Conservation (phyloP, 1,140 invertebrate species). For the Drosophila kanapiae region DNA sequence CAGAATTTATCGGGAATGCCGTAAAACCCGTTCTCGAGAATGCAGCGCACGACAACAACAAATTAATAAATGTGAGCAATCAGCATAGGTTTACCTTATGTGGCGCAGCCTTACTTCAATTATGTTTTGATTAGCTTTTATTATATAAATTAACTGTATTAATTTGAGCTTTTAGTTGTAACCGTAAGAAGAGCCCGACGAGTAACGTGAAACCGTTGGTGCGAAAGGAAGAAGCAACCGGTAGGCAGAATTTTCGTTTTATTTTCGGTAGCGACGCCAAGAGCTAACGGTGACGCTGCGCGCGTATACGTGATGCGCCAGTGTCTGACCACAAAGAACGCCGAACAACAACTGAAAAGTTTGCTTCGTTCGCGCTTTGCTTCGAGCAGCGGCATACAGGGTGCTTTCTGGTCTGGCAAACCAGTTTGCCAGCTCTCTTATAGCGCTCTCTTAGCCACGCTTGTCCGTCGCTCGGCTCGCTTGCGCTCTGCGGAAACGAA, state of each 20-base stretch:
- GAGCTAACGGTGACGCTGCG: conserved; percentile 20
- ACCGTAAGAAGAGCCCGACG: conserved; percentile 20
- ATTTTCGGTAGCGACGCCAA: conserved; percentile 41
- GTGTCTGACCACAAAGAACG: conserved; percentile 66
- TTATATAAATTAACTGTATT: neutral
- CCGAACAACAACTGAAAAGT: conserved; percentile 75
- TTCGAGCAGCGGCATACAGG: conserved; percentile 37
- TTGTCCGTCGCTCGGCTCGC: neutral
- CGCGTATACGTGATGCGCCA: conserved; percentile 33
- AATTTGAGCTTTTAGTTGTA: neutral
- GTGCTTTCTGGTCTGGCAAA: conserved; percentile 37
- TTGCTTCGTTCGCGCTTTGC: neutral
- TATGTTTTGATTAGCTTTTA: neutral
- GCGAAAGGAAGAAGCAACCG: conserved; percentile 37
- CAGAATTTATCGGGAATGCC: conserved; percentile 43
- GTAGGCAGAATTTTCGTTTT: conserved; percentile 52
- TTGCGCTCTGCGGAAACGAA: conserved; percentile 51
- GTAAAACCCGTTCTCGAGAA: conserved; percentile 48
- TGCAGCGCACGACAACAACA: conserved; percentile 25
- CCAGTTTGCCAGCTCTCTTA: conserved; percentile 44
- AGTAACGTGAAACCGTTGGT: conserved; percentile 22
- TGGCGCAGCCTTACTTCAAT: conserved; percentile 3
- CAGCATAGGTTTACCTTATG: conserved; percentile 27
- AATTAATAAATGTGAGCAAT: conserved; percentile 19
- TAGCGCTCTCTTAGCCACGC: conserved; percentile 12